These are phyloP conservation scores for Calycopis cecrops DNA, from an alignment of 1,140 invertebrate species.

Conservation along the genomic window DNA sequence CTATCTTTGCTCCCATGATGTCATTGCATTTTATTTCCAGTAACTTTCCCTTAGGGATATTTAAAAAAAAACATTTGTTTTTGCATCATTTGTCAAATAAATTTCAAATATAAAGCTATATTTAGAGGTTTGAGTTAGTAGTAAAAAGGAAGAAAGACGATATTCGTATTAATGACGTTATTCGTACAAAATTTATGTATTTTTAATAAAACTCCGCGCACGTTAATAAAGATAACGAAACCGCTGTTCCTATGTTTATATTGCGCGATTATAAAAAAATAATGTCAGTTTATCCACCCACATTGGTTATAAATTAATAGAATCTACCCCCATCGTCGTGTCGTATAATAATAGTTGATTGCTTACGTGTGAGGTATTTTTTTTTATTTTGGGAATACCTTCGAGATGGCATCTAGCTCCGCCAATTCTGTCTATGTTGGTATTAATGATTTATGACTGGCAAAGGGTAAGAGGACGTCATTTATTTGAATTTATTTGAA, in stretches of 20 bases:
- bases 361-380: conserved; percentile 71
- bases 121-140: no score
- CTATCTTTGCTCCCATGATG: no score
- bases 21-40: no score
- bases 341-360: conserved; percentile 67
- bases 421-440: conserved; percentile 59
- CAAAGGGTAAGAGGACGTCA: conserved; percentile 23
- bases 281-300: conserved; percentile 69
- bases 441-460: conserved; percentile 54
- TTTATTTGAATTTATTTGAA: no score
- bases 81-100: background rate
- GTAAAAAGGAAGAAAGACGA: background rate
- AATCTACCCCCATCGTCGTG: conserved; percentile 62
- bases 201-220: conserved; percentile 21
- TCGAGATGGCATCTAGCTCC: conserved; percentile 37
- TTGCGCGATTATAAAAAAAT: conserved; percentile 56
- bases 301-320: conserved; percentile 74
- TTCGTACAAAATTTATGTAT: background rate
- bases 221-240: conserved; percentile 57
- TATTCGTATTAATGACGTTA: background rate
- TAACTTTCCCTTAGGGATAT: background rate
- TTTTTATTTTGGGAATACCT: conserved; percentile 59
- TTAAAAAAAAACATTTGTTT: background rate
- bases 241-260: conserved; percentile 47
- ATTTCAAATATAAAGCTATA: background rate